Evolutionary conservation across 2,888 invertebrate genomes (phyloP).

Genomic region (Lobophora halterata): DNA sequence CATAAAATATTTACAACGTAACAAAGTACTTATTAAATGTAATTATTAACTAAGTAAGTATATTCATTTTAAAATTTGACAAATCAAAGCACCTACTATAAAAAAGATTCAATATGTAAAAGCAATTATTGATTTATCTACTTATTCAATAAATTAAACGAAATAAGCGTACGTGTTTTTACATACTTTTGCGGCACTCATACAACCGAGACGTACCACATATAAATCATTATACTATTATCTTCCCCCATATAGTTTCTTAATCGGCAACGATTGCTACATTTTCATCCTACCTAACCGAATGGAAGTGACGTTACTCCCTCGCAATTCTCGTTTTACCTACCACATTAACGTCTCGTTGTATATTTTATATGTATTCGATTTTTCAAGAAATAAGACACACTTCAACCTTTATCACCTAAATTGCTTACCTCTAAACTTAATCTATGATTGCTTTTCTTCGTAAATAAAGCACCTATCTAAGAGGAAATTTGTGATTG

Average conservation of each 20-base stretch:
- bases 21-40: constrained; percentile 35
- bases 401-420: constrained; percentile 41
- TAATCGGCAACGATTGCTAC: constrained; percentile 34
- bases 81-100: constrained; percentile 32
- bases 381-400: constrained; percentile 45
- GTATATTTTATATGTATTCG: constrained; percentile 50
- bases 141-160: constrained; percentile 28
- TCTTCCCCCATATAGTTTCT: no score
- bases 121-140: constrained; percentile 20
- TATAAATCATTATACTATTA: no score
- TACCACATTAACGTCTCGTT: constrained; percentile 58
- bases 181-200: no score
- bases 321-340: constrained; percentile 25
- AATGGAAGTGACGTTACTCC: constrained; percentile 46
- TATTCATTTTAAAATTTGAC: constrained; percentile 27
- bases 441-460: constrained; percentile 54
- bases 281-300: constrained; percentile 36
- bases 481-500: constrained; percentile 47
- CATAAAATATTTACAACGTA: constrained; percentile 52
- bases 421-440: constrained; percentile 37
- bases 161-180: constrained; percentile 32
- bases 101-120: constrained; percentile 18
- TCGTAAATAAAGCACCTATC: constrained; percentile 58
- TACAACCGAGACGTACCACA: no score
- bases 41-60: constrained; percentile 9